Base-by-base conservation (phyloP, 1,140 invertebrate species). In the Lucilia cuprina region DNA sequence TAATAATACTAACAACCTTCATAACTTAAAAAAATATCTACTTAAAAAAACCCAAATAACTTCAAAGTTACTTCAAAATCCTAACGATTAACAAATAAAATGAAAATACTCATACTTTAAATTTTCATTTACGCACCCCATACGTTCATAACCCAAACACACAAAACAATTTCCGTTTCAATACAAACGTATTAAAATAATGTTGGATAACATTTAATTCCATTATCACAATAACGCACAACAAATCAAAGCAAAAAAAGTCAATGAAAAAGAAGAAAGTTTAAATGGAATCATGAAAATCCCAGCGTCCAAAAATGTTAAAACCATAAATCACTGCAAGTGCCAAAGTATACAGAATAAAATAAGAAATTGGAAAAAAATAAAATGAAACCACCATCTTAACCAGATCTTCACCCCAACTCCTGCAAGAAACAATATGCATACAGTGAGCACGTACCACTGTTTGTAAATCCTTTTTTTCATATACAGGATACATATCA, bases 381-480 rank as follows among this genome's bases (percentile, higher is more conserved):
- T 78, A 14, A 78, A 41, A 47, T 17, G 2, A 78, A 78, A 49
- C 77, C 77, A 80, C 77, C 77, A 47, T 80, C 77, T 19, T 49
- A 80, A 49, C n/a, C 74, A 35, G 25, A 30, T 41, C 74, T 35
- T 41, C 14, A 49, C 41, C 41, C 47, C 41, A 14, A 80, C 41
- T 19, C 77, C 17, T 77, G 7, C 5, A n/a, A 60, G 1, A 60
- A 60, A 60, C 13, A 60, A 12, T 60, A 60, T 70, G 7, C 50
- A 30, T 30, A 30, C 25, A 30, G 25, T 2, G 2, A 70, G 65
- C 65, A 70, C 65, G 77, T 49, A 14, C 41, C 8, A 12, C 41
- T 80, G 77, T 80, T 80, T 80, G 47, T 80, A 80, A 80, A 80
- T 80, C 77, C 77, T 80, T 80, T 80, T n/a, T 80, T 80, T 80